Conservation (phyloP, 2,888 invertebrate genomes). For the Perithous albicinctus region DNA sequence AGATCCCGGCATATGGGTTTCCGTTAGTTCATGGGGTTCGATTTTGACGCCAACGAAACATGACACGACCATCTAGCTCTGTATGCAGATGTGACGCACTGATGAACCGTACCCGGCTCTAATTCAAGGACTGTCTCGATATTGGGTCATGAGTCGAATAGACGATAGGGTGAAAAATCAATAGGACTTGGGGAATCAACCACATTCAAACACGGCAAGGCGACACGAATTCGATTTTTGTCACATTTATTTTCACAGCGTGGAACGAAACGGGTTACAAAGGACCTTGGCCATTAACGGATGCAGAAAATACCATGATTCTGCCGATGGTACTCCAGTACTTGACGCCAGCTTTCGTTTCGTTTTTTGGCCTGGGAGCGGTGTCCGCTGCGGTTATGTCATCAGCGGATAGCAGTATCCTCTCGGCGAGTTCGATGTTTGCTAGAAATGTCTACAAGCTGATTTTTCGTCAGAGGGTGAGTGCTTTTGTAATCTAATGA, state of each 20-base stretch:
- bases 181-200: neutral
- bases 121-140: neutral
- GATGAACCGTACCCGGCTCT: neutral
- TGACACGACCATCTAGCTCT: neutral
- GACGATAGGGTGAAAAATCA: neutral
- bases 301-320: slow-evolving; percentile 95
- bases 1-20: slow-evolving; percentile 79
- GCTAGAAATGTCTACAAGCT: slow-evolving; percentile 99
- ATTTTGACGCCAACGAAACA: slow-evolving; percentile 12
- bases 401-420: slow-evolving; percentile 98
- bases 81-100: neutral
- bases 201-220: slow-evolving; percentile 70
- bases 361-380: slow-evolving; percentile 99
- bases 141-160: neutral
- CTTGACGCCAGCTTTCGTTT: slow-evolving; percentile 97
- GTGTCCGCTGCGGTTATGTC: slow-evolving; percentile 99
- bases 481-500: slow-evolving; percentile 69
- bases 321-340: slow-evolving; percentile 98
- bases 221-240: slow-evolving; percentile 70
- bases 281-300: slow-evolving; percentile 91
- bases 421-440: slow-evolving; percentile 99
- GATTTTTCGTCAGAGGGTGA: slow-evolving; percentile 96
- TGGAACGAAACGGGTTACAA: slow-evolving; percentile 97
- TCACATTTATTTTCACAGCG: slow-evolving; percentile 86
- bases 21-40: slow-evolving; percentile 29